Percentiles rank a stretch among this genome's conserved stretches.
These are phyloP conservation scores for Hymenochirus boettgeri DNA, from an alignment of 2,113 vertebrate species.

Conservation along the genomic window DNA sequence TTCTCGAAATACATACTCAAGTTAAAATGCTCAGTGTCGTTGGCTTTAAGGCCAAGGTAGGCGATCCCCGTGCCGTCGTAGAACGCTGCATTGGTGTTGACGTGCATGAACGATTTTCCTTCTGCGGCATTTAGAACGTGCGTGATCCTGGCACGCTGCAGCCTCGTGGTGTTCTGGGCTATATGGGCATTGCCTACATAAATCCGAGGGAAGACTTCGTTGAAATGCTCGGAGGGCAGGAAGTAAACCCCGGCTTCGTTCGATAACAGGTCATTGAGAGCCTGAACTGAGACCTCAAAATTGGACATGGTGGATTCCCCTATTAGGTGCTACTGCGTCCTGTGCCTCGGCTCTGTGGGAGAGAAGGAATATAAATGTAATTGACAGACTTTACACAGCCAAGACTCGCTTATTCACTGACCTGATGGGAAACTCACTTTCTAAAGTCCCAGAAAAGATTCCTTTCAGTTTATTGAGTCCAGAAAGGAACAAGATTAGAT, in stretches of 20 bases:
- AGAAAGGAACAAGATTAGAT: too few species aligned
- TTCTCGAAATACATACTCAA: conserved; percentile 94
- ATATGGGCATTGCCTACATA: conserved; percentile 95
- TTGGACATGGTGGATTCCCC: conserved; percentile 56
- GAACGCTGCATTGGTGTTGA: conserved; percentile 91
- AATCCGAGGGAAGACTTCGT: conserved; percentile 87
- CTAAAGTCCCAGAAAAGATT: too few species aligned
- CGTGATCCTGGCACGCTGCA: conserved; percentile 88
- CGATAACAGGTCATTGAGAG: conserved; percentile 87
- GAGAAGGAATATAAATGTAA: too few species aligned
- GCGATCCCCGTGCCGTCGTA: conserved; percentile 87
- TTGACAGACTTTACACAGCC: too few species aligned
- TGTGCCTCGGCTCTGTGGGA: too few species aligned
- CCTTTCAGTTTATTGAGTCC: too few species aligned
- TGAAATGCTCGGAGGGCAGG: conserved; percentile 87
- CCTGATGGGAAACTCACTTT: too few species aligned
- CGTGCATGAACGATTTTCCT: conserved; percentile 97
- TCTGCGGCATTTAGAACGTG: conserved; percentile 93
- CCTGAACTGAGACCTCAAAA: conserved; percentile 75
- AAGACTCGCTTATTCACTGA: too few species aligned
- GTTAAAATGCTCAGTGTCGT: conserved; percentile 88
- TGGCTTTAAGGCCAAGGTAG: conserved; percentile 91
- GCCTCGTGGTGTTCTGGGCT: conserved; percentile 82
- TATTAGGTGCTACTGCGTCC: too few species aligned
- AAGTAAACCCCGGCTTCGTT: conserved; percentile 87